These are phyloP conservation scores for Ommatoiulus sabulosus DNA, from an alignment of 2,888 invertebrate species.

Conservation along the genomic window DNA sequence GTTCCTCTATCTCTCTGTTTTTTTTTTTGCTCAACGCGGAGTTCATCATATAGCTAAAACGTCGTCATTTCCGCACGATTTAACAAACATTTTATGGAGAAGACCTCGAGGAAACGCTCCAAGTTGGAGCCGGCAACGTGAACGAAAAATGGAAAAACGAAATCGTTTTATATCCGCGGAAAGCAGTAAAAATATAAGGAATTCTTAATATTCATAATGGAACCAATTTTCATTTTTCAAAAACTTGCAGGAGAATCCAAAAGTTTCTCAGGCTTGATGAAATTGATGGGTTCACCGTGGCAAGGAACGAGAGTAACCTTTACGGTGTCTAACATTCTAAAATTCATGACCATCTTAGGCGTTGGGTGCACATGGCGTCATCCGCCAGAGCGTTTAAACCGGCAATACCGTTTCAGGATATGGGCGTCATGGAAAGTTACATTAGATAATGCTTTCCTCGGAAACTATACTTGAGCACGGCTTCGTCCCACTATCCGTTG, in stretches of 20 bases:
- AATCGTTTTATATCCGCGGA: conserved; percentile 4
- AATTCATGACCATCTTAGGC: no score
- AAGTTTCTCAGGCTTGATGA: background rate
- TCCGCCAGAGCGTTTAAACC: no score
- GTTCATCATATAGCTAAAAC: conserved; percentile 47
- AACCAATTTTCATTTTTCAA: conserved; percentile 1
- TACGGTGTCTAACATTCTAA: no score
- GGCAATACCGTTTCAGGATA: no score
- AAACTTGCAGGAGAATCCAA: background rate
- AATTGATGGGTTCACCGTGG: background rate
- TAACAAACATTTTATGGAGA: conserved; percentile 48
- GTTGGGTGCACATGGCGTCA: no score
- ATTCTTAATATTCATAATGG: conserved; percentile 31
- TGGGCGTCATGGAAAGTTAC: no score
- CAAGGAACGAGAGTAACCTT: background rate
- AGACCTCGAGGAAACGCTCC: conserved; percentile 17
- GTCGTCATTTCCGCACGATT: conserved; percentile 38
- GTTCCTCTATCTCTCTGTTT: background rate
- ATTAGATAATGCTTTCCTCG: no score
- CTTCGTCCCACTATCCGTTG: no score
- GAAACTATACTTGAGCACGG: no score
- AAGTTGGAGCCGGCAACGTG: background rate
- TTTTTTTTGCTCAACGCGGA: conserved; percentile 3
- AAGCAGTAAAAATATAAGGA: conserved; percentile 11
- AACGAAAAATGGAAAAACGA: conserved; percentile 47